phyloP scores from a whole-genome alignment of 2,113 vertebrate species.

The Bambusicola thoracicus region DNA sequence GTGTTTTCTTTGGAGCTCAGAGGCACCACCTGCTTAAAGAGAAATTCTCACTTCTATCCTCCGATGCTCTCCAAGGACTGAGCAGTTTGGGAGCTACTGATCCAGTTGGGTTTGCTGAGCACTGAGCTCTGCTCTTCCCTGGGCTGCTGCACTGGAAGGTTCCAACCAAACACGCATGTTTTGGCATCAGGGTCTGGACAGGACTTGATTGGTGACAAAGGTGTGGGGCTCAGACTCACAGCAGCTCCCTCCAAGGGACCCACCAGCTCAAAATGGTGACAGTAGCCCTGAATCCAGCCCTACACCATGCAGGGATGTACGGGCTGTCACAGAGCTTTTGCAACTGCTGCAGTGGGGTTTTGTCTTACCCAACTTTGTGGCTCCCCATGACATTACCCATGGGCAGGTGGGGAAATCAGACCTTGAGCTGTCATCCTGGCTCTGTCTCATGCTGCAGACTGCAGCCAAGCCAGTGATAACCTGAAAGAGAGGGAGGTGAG shows the following conservation, averaged over 20 bases:
- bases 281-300: neutral
- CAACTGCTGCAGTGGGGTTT: neutral
- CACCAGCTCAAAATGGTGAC: neutral
- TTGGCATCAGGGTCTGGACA: neutral
- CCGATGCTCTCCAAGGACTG: neutral
- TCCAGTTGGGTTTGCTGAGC: neutral
- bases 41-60: neutral
- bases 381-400: neutral
- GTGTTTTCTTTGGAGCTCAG: conserved; percentile 49
- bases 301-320: neutral
- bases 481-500: neutral
- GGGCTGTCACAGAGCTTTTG: conserved; percentile 31
- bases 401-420: neutral
- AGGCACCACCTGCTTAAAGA: neutral
- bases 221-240: neutral
- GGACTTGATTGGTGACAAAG: neutral
- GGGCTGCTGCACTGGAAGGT: neutral
- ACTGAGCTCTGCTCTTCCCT: neutral
- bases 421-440: neutral
- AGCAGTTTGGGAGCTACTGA: neutral
- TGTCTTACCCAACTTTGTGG: neutral
- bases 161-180: neutral
- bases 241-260: neutral
- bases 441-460: neutral
- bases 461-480: neutral